Evolutionary conservation across 2,797 vertebrate species (phyloP), one percentile per base, ranked within the genome.

Genomic region (Morelia viridis): DNA sequence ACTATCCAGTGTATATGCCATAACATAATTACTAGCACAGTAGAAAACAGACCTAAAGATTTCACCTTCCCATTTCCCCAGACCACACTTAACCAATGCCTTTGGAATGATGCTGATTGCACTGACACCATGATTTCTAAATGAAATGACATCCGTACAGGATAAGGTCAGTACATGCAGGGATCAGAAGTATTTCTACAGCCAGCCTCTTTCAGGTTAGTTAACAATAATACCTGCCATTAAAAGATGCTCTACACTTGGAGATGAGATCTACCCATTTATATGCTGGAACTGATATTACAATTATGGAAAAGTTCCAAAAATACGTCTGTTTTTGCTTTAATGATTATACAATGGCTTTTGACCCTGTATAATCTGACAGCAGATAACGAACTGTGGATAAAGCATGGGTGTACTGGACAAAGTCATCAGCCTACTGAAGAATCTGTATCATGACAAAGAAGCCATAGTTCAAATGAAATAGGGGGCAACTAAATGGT

Each of bases 261-360:
- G 83, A 76, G 68, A 3, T 56, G 85, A 84, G 2, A 92, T 7
- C 53, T 19, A 87, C 65, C 53, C 58, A 56, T 57, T 90, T 80
- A 4, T 2, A 65, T 71, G 68, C 83, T 91, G 46, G 2, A 92
- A 83, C 5, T 89, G 93, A 90, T 62, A 5, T 41, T 87, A 3
- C 92, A 92, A 91, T 92, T 57, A 84, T 22, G 53, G 80, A 26
- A n/a, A 93, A 8, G 0, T 46, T 24, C 35, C 41, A 80, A 80
- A 46, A 46, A 46, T 22, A 80, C 22, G 1, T 24, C 46, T 46
- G 11, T 46, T 80, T 80, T 80, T 80, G 41, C 41, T 46, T 80
- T 46, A 80, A 80, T 46, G 46, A 80, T 80, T 80, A 80, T 80
- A 80, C 19, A 80, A 46, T 80, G 71, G 19, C 22, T 46, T 80